Base-by-base conservation (phyloP, 2,888 invertebrate genomes). In the Drosophila ochracea region DNA sequence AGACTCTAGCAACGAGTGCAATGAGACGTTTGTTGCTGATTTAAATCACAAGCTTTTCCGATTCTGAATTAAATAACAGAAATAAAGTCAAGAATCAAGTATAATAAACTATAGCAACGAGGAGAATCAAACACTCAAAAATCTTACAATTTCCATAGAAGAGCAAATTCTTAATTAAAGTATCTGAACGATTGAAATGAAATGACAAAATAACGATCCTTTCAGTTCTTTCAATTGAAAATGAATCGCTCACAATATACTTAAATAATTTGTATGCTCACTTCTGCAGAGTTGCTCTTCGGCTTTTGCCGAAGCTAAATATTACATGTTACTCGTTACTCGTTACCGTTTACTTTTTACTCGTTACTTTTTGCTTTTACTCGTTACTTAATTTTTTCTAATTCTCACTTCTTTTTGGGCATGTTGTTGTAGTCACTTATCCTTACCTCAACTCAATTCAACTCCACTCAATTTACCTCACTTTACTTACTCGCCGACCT, bases 391-490 rank as follows among this genome's bases (percentile, higher is more conserved):
- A 25, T 25, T 25, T 25, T 25, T 50, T 33, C 30, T 61, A 55
- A 64, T 49, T 54, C 5, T 61, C 25, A 50, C 33, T 33, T 28
- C 13, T n/a, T 58, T 58, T 61, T 60, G 76, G 80, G 76, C 75
- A 79, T 77, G 76, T 65, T 79, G 50, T 68, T 58, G 58, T 76
- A 79, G 68, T 68, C 52, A 68, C 55, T 37, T 52, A 28, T 69
- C 43, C 61, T 30, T 54, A 63, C 37, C 59, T 52, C 54, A 59
- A 62, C 54, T 61, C 30, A 41, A 60, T 21, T 52, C 39, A 78
- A 53, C 55, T 68, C 57, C 13, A 53, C 58, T 64, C 25, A 43
- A 60, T 13, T 43, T 41, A 78, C 62, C 57, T 63, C 61, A 75
- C 70, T 49, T 47, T 21, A 75, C 58, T 47, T 41, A 64, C 37